Conservation (phyloP, 1,140 invertebrate species). For the Lasioglossum baleicum region DNA sequence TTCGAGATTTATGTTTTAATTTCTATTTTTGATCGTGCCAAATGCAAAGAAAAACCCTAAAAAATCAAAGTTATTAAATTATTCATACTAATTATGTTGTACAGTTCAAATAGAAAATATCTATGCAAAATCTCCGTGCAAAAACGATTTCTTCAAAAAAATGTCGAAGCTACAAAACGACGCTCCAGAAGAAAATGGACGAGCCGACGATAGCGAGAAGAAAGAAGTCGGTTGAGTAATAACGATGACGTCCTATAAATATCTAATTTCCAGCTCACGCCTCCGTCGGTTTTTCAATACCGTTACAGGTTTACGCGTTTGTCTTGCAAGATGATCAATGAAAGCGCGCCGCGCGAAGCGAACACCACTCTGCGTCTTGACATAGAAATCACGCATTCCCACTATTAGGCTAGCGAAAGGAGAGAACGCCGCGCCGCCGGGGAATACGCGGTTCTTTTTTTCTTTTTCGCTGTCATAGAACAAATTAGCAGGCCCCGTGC, state of each 20-base stretch:
- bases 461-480: constrained; percentile 1
- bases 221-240: constrained; percentile 7
- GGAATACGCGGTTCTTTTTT: background rate
- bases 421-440: background rate
- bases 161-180: too few relatives aligned
- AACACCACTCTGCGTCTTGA: constrained; percentile 11
- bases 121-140: too few relatives aligned
- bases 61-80: too few relatives aligned
- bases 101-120: too few relatives aligned
- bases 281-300: constrained; percentile 28
- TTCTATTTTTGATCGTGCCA: too few relatives aligned
- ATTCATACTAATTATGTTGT: too few relatives aligned
- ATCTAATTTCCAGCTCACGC: constrained; percentile 51
- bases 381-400: constrained; percentile 24
- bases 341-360: constrained; percentile 3
- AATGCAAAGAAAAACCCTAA: too few relatives aligned
- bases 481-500: background rate
- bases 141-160: too few relatives aligned
- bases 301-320: constrained; percentile 33
- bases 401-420: constrained; percentile 26
- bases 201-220: constrained; percentile 40
- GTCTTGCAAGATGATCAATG: constrained; percentile 56
- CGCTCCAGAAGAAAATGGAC: background rate
- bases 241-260: constrained; percentile 49
- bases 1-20: too few relatives aligned